These are phyloP conservation scores for Eretmochelys imbricata DNA, from an alignment of 2,113 vertebrate species.

Conservation along the genomic window DNA sequence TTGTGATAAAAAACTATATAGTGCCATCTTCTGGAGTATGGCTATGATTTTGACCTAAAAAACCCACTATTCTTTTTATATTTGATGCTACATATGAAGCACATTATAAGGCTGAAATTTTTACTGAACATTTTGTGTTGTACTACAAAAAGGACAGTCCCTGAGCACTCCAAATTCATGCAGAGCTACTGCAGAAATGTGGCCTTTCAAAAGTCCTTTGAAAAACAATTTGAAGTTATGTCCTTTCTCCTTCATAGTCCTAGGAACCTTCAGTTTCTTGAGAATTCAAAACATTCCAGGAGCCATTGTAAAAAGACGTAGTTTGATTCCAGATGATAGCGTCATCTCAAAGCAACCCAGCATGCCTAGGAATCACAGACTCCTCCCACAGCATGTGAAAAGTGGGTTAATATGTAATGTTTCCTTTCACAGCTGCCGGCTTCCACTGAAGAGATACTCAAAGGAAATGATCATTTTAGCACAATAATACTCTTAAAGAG, in stretches of 20 bases:
- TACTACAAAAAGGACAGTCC: neutral
- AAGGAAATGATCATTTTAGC: neutral
- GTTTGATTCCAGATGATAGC: neutral
- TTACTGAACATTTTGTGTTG: neutral
- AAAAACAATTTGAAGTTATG: neutral
- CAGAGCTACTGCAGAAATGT: neutral
- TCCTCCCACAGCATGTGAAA: neutral
- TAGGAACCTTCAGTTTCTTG: neutral
- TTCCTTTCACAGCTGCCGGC: neutral
- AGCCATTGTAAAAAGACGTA: neutral
- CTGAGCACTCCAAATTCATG: neutral
- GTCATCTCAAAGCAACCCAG: neutral
- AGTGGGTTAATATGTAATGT: neutral
- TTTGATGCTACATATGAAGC: neutral
- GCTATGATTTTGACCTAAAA: neutral
- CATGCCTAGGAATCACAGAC: neutral
- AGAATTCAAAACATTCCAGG: neutral
- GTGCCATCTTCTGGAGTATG: conserved; percentile 40
- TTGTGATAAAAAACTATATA: conserved; percentile 17
- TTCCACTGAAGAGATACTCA: neutral
- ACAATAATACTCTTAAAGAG: neutral
- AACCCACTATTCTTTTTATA: neutral
- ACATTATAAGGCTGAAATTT: neutral
- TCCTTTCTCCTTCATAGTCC: neutral
- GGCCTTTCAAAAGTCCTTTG: neutral